Evolutionary conservation across 2,888 invertebrate species (phyloP).

Genomic region (Lottia scabra): DNA sequence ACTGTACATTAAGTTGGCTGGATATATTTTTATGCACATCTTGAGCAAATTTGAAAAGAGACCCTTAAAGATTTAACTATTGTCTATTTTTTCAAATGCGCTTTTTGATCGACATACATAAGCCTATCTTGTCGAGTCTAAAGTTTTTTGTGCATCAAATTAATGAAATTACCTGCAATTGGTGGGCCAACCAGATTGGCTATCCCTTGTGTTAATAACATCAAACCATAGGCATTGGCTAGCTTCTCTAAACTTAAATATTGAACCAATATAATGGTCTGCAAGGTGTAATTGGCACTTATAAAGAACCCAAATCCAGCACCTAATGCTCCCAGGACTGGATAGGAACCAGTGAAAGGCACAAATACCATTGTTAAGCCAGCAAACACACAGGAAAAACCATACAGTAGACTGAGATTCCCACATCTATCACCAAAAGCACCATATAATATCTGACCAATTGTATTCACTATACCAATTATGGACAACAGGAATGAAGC

Average conservation of each 20-base stretch:
- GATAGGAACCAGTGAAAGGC: conserved; percentile 51
- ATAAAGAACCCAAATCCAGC: conserved; percentile 85
- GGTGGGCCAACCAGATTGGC: conserved; percentile 92
- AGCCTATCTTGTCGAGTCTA: too few relatives aligned
- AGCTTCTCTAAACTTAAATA: conserved; percentile 90
- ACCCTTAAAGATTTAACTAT: too few relatives aligned
- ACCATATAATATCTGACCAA: conserved; percentile 81
- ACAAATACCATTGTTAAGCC: conserved; percentile 65
- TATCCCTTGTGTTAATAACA: conserved; percentile 88
- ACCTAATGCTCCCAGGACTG: conserved; percentile 44
- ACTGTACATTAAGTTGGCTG: too few relatives aligned
- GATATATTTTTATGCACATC: too few relatives aligned
- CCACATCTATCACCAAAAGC: conserved; percentile 88
- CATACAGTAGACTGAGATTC: conserved; percentile 86
- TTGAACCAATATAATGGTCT: conserved; percentile 88
- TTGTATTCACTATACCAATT: conserved; percentile 82
- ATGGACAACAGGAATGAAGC: conserved; percentile 83
- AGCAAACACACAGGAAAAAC: conserved; percentile 77
- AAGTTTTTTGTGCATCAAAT: too few relatives aligned
- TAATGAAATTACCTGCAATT: conserved; percentile 83
- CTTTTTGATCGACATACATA: too few relatives aligned
- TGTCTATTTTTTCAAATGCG: too few relatives aligned
- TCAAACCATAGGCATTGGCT: conserved; percentile 89
- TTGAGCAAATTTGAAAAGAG: too few relatives aligned
- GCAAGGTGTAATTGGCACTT: conserved; percentile 89